Conservation (phyloP, 92 coral and sea anemone genomes). For the Zoanthus gigantus region DNA sequence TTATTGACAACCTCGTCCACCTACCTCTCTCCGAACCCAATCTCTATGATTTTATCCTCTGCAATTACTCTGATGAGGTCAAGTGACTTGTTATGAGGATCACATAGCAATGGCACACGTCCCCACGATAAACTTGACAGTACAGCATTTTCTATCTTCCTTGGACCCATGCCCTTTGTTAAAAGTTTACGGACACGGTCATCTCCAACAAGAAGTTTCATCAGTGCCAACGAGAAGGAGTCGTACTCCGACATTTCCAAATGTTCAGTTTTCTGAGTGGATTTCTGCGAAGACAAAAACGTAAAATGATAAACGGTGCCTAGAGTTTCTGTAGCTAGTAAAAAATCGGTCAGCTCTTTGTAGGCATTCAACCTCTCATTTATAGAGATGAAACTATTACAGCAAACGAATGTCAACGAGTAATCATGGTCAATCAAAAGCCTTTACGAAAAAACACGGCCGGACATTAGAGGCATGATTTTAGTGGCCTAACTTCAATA, state of each 20-base stretch:
- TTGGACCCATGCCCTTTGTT: conserved; percentile 90
- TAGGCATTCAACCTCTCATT: no score
- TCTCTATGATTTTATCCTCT: conserved; percentile 79
- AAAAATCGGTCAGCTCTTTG: no score
- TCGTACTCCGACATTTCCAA: conserved; percentile 81
- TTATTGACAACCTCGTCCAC: background rate
- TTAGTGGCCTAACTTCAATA: no score
- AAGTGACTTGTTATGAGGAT: conserved; percentile 89
- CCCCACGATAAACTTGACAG: conserved; percentile 94
- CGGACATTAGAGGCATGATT: no score
- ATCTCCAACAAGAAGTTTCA: conserved; percentile 85
- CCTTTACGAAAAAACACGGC: no score
- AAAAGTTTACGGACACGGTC: conserved; percentile 83
- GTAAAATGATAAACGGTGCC: background rate
- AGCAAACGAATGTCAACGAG: no score
- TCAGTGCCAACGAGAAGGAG: conserved; percentile 80
- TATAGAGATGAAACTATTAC: no score
- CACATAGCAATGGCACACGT: conserved; percentile 89
- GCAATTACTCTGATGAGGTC: conserved; percentile 85
- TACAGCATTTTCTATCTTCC: conserved; percentile 93
- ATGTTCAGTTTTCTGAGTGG: background rate
- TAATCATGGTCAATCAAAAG: no score
- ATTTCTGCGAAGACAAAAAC: background rate
- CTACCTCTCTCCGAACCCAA: conserved; percentile 94
- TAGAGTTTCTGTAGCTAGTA: no score